Base-by-base conservation (phyloP, 2,888 invertebrate genomes). In the Spisula subtruncata region DNA sequence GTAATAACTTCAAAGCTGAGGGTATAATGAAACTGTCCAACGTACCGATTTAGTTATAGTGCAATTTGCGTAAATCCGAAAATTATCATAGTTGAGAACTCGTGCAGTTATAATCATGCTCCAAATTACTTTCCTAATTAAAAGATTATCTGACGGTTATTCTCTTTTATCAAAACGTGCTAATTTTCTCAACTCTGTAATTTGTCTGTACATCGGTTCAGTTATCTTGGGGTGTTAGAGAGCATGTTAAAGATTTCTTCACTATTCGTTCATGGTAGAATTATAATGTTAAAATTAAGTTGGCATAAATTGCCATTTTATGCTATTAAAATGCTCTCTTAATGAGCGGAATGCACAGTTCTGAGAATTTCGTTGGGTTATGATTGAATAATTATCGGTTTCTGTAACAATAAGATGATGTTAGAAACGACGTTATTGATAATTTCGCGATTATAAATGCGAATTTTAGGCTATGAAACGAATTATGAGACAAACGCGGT, bases 151-250 rank as follows among this genome's bases (percentile, higher is more conserved):
- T n/a, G n/a, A n/a, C n/a, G n/a, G n/a, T 48, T 75, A 51, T 32
- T 84, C 41, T 75, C 75, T 75, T 84, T 84, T 51, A n/a, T n/a
- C 18, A 29, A 20, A 25, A 71, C 75, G 16, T 25, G 75, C 75
- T 71, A 84, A 84, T 71, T 84, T 32, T 51, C 71, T n/a, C n/a
- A n/a, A n/a, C n/a, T n/a, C n/a, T n/a, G n/a, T n/a, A n/a, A n/a
- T n/a, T n/a, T n/a, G n/a, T 8, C 8, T 32, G 71, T 32, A 32
- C 29, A 29, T n/a, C 29, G 71, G 71, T 71, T 71, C 71, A 32
- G 32, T 71, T 71, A 71, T 71, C 71, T 71, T 29, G 5, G 32
- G 71, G 71, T 71, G 32, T 32, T 60, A 71, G 32, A n/a, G 5
- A 10, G 12, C 29, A 32, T 0, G 32, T 71, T 71, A 71, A 71